Percentiles rank a stretch among this genome's conserved stretches.
phyloP scores from a whole-genome alignment of 2,888 invertebrate species.

The Eulithis prunata region DNA sequence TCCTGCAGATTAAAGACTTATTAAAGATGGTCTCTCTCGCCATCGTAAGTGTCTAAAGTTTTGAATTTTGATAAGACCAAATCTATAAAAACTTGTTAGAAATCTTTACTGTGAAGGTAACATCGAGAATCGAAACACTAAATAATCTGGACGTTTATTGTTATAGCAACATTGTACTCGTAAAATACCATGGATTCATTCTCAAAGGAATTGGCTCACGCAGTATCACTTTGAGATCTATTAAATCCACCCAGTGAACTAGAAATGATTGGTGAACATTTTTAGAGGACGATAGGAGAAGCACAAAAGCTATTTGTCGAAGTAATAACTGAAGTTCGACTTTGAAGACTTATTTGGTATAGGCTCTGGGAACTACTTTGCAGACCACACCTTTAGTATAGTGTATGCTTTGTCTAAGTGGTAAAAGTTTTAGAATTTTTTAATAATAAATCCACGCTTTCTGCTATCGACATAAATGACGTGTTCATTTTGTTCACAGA shows the following conservation, averaged over 20 bases:
- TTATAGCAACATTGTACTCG: slow-evolving; percentile 28
- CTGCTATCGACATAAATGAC: too few relatives aligned
- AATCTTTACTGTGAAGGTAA: slow-evolving; percentile 12
- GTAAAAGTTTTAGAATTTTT: too few relatives aligned
- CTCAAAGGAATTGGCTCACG: slow-evolving; percentile 35
- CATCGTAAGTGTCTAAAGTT: too few relatives aligned
- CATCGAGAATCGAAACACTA: slow-evolving; percentile 32
- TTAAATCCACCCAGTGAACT: slow-evolving; percentile 41
- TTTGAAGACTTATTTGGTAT: slow-evolving; percentile 14
- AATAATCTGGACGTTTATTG: slow-evolving; percentile 36
- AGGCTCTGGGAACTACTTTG: too few relatives aligned
- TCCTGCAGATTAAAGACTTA: too few relatives aligned
- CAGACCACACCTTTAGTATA: too few relatives aligned
- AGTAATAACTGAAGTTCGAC: slow-evolving; percentile 13
- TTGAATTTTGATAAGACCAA: not conserved
- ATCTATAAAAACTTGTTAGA: not conserved
- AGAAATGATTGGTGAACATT: slow-evolving; percentile 39
- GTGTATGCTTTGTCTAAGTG: too few relatives aligned
- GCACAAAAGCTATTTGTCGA: slow-evolving; percentile 20
- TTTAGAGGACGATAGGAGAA: slow-evolving; percentile 27
- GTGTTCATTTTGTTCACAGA: too few relatives aligned
- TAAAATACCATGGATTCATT: slow-evolving; percentile 34
- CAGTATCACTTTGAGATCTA: slow-evolving; percentile 37
- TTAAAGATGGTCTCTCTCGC: too few relatives aligned
- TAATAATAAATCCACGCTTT: too few relatives aligned